These are phyloP conservation scores for Alfaro cultratus DNA, from an alignment of 2,797 vertebrate species.

Conservation along the genomic window DNA sequence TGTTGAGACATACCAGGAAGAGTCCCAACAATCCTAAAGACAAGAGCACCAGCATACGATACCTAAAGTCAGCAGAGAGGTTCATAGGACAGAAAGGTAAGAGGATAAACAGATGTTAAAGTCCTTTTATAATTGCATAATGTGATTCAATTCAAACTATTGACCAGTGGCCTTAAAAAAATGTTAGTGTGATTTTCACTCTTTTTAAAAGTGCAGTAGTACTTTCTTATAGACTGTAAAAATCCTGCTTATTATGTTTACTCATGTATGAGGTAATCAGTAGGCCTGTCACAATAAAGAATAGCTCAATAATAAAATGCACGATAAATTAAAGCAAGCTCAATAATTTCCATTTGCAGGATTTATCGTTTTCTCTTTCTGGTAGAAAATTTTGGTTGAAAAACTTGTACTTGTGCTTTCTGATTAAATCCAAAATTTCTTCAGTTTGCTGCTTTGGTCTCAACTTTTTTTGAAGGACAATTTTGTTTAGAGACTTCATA, in stretches of 20 bases:
- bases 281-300: background rate
- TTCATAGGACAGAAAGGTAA: constrained; percentile 96
- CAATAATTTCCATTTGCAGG: no score
- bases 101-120: background rate
- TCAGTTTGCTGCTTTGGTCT: no score
- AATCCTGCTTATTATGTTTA: background rate
- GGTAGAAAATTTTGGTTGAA: no score
- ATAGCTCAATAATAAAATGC: background rate
- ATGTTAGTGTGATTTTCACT: background rate
- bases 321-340: no score
- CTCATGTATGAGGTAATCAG: background rate
- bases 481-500: no score
- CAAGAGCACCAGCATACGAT: constrained; percentile 97
- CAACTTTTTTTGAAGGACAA: no score
- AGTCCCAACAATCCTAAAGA: constrained; percentile 97
- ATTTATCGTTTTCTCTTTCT: no score
- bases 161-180: background rate
- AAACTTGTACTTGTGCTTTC: no score
- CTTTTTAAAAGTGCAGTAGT: background rate
- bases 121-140: background rate
- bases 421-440: no score
- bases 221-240: background rate
- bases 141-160: background rate
- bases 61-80: constrained; percentile 90
- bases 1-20: constrained; percentile 96